These are phyloP conservation scores for Morpho achilles DNA, from an alignment of 2,888 invertebrate species.

Conservation along the genomic window DNA sequence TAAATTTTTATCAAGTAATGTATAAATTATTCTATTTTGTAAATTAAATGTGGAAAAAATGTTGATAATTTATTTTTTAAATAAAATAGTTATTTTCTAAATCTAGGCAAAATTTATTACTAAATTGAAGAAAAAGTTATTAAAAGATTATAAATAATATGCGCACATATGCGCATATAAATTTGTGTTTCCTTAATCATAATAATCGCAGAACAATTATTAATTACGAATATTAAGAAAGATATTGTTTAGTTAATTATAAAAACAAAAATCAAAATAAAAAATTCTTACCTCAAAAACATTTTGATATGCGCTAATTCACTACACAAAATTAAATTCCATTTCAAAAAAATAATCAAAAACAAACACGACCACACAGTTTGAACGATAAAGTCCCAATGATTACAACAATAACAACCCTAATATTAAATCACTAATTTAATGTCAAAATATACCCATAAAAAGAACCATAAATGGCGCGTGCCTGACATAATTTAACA, in stretches of 20 bases:
- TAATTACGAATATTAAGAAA: no score
- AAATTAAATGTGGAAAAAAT: no score
- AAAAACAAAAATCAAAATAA: neutral
- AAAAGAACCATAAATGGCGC: conserved; percentile 70
- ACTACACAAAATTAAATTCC: conserved; percentile 45
- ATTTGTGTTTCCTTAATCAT: no score
- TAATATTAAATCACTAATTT: conserved; percentile 65
- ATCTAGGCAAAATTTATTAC: no score
- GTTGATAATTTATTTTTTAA: no score
- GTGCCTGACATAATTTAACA: conserved; percentile 68
- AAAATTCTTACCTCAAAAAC: conserved; percentile 55
- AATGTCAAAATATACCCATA: conserved; percentile 62
- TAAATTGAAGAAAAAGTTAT: no score
- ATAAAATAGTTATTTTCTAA: no score
- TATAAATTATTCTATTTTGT: no score
- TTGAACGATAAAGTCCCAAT: conserved; percentile 58
- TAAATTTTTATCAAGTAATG: no score
- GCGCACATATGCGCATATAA: no score
- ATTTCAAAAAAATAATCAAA: conserved; percentile 39
- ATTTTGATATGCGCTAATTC: conserved; percentile 43
- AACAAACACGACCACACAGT: conserved; percentile 67
- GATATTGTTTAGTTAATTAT: neutral
- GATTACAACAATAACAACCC: conserved; percentile 67
- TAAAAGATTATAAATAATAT: no score
- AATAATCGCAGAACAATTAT: no score